Base-by-base conservation (phyloP, 2,888 invertebrate genomes). In the Epirrhoe alternata region DNA sequence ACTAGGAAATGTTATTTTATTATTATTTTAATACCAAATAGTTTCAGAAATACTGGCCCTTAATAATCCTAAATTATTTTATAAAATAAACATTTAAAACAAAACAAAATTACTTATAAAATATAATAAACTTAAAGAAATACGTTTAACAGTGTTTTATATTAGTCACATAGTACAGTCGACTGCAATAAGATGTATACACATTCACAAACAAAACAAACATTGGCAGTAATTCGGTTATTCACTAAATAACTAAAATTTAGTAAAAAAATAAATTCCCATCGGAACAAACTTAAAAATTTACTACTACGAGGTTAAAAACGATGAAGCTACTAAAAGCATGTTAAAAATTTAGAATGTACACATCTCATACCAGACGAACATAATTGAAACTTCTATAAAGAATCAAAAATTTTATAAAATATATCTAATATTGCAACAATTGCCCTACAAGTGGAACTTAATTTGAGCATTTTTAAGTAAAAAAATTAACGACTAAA, bases 1-100 rank as follows among this genome's bases (percentile, higher is more conserved):
- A 52, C 12, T 30, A 31, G 1, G 12, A 52, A 30, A 52, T 31
- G 30, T 31, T n/a, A n/a, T 31, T 14, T 31, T n/a, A n/a, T 31
- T 14, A 8, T n/a, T 55, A 42, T 31, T 56, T 53, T 58, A 75
- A 75, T 84, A 85, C 67, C 59, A 59, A 66, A 62, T 31, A 64
- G 82, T 86, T 84, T 85, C 82, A 77, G 84, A 86, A 88, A 89
- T 89, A 89, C 90, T 90, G 90, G 88, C 90, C 88, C 84, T 80
- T 69, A 61, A 31, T 66, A 56, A 61, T 81, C 76, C 76, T 78
- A 77, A 79, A 60, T 61, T 69, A 56, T 55, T 69, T 71, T 68
- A 61, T 66, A 73, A 47, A 68, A 84, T 86, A 88, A 87, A 88
- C 87, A 83, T 87, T 82, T 84, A 78, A 87, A 88, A 88, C 86